A percentile compares a stretch with the other conserved stretches of the same genome.
phyloP scores from a whole-genome alignment of 2,888 invertebrate genomes.

The Drosophila incognita region DNA sequence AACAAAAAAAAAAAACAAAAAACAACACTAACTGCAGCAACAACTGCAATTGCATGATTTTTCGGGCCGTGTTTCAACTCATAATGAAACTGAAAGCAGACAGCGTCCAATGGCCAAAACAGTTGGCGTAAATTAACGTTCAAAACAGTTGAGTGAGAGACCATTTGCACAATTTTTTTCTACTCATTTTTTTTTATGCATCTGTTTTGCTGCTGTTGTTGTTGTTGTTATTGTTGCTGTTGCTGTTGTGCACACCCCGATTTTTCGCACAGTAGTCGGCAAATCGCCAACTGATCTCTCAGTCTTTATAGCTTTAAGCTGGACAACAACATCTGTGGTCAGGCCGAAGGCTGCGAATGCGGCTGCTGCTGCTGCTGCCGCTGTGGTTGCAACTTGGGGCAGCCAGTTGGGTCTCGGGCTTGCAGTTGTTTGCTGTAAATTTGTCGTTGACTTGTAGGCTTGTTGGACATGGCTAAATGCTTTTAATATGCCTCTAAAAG shows the following conservation, averaged over 20 bases:
- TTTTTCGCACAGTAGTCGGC: conserved; percentile 49
- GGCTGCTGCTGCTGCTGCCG: conserved; percentile 5
- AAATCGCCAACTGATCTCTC: conserved; percentile 43
- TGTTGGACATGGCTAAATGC: conserved; percentile 46
- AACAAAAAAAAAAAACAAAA: conserved; percentile 19
- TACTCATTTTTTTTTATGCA: conserved; percentile 27
- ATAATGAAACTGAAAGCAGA: conserved; percentile 77
- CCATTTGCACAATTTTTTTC: conserved; percentile 34
- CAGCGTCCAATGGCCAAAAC: conserved; percentile 54
- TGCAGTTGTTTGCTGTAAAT: conserved; percentile 44
- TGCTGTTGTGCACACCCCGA: conserved; percentile 46
- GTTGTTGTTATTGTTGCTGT: conserved; percentile 14
- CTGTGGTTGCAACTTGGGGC: conserved; percentile 19
- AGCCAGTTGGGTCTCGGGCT: conserved; percentile 7
- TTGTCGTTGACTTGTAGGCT: conserved; percentile 52
- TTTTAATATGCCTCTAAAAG: conserved; percentile 44
- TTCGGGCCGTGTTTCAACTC: conserved; percentile 51
- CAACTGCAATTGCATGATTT: conserved; percentile 66
- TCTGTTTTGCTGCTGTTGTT: conserved; percentile 16
- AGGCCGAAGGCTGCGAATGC: conserved; percentile 23
- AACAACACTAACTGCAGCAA: conserved; percentile 18
- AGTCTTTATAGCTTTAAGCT: conserved; percentile 29
- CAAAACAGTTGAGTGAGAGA: conserved; percentile 48
- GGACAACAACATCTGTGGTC: conserved; percentile 30
- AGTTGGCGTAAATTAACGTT: conserved; percentile 78